Percentiles rank a stretch among this genome's conserved stretches.
Evolutionary conservation across 2,797 vertebrate genomes (phyloP).

Genomic region (Hafferia zeledoni): DNA sequence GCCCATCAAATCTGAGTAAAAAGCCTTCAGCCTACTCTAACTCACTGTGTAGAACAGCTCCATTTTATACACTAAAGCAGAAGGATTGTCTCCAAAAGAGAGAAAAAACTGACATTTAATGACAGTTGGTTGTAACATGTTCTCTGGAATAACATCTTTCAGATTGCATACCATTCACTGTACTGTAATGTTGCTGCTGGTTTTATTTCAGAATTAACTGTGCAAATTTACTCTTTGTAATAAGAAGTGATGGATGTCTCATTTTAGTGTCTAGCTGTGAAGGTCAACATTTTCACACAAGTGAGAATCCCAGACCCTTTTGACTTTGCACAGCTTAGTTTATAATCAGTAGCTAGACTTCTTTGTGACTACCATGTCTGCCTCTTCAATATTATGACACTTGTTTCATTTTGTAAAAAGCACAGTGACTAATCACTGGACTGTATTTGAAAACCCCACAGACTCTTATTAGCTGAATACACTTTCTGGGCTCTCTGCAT

Average conservation of each 20-base stretch:
- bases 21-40: neutral
- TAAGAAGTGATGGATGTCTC: neutral
- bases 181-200: neutral
- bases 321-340: neutral
- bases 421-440: neutral
- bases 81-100: neutral
- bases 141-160: neutral
- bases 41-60: neutral
- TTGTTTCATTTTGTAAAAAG: neutral
- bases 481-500: neutral
- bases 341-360: neutral
- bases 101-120: neutral
- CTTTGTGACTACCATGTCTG: neutral
- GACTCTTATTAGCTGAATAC: neutral
- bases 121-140: neutral
- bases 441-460: neutral
- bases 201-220: conserved; percentile 11
- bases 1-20: neutral
- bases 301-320: neutral
- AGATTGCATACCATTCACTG: neutral
- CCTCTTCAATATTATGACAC: neutral
- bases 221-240: neutral
- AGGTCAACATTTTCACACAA: neutral
- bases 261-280: neutral
- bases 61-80: neutral